Conservation (phyloP, 2,888 invertebrate species). For the Branchipolynoe longqiensis region DNA sequence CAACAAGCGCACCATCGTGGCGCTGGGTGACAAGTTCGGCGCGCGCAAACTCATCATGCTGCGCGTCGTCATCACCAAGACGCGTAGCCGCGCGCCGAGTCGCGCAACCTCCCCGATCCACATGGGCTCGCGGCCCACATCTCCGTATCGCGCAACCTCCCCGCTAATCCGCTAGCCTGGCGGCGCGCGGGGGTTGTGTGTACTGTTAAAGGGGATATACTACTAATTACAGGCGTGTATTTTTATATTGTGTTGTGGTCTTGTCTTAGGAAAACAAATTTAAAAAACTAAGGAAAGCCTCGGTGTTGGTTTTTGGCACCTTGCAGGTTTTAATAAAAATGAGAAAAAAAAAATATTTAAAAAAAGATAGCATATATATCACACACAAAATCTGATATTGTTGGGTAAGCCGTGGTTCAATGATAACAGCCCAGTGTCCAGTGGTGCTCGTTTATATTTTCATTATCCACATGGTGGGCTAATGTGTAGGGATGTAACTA, state of each 20-base stretch:
- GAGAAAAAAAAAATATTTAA: too few species aligned
- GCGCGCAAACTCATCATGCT: constrained; percentile 81
- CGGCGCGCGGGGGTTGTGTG: background rate
- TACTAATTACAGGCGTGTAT: constrained; percentile 51
- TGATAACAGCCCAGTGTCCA: background rate
- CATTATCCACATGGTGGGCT: too few species aligned
- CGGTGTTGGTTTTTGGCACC: constrained; percentile 41
- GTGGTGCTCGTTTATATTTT: constrained; percentile 43
- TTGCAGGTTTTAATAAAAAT: background rate
- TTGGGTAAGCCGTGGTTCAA: background rate
- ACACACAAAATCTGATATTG: too few species aligned
- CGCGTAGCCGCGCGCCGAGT: constrained; percentile 60
- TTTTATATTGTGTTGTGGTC: constrained; percentile 55
- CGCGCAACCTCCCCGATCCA: constrained; percentile 61
- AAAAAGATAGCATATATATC: too few species aligned
- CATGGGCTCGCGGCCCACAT: constrained; percentile 32
- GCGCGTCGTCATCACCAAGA: constrained; percentile 75
- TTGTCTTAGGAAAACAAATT: constrained; percentile 33
- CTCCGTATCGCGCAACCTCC: constrained; percentile 43
- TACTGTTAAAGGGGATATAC: background rate
- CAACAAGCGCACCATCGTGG: constrained; percentile 81
- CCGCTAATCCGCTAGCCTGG: constrained; percentile 45
- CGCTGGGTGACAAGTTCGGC: constrained; percentile 81
- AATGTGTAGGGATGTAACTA: too few species aligned
- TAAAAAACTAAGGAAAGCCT: constrained; percentile 19